Conservation (phyloP, 1,140 invertebrate species). For the Meloidogyne floridensis region DNA sequence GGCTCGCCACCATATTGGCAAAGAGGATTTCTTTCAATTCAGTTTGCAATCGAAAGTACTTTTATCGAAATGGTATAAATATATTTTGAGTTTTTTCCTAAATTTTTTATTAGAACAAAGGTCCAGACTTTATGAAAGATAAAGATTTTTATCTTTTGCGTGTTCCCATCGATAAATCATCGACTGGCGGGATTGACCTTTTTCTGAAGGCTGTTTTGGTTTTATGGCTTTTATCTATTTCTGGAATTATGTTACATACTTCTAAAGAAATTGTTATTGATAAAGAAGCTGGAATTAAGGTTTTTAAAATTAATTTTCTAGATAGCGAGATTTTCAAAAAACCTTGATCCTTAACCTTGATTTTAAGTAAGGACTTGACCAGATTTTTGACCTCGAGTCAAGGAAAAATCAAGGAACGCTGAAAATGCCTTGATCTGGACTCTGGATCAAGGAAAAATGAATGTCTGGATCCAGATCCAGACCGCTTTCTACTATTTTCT, state of each 20-base stretch:
- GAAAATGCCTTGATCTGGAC: too few relatives aligned
- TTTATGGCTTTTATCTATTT: slow-evolving; percentile 42
- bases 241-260: slow-evolving; percentile 48
- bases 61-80: slow-evolving; percentile 28
- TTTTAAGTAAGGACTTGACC: too few relatives aligned
- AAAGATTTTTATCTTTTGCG: slow-evolving; percentile 42
- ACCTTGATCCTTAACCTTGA: too few relatives aligned
- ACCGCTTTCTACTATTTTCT: too few relatives aligned
- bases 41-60: slow-evolving; percentile 50
- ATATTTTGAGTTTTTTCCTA: not conserved
- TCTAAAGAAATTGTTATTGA: slow-evolving; percentile 52
- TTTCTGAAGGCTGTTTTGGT: not conserved
- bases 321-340: not conserved
- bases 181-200: not conserved
- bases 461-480: too few relatives aligned
- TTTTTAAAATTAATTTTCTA: slow-evolving; percentile 1
- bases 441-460: too few relatives aligned
- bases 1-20: slow-evolving; percentile 44
- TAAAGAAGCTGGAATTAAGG: slow-evolving; percentile 57
- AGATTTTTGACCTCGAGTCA: too few relatives aligned
- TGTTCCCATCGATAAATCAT: slow-evolving; percentile 40
- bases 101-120: slow-evolving; percentile 29
- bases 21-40: slow-evolving; percentile 48
- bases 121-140: slow-evolving; percentile 28
- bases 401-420: too few relatives aligned